phyloP scores from a whole-genome alignment of 2,888 invertebrate genomes.

The Ptychoptera contaminata region DNA sequence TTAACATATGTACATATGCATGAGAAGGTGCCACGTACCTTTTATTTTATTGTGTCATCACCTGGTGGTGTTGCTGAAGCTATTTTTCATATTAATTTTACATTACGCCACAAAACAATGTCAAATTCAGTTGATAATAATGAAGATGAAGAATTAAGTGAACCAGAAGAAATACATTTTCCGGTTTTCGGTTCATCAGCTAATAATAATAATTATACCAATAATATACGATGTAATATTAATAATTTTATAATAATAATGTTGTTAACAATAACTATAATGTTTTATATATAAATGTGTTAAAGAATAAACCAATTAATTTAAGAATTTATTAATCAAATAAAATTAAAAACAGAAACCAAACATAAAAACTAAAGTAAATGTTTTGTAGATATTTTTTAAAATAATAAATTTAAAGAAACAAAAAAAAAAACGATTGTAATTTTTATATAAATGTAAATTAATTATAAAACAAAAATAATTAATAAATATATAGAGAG shows the following conservation, averaged over 20 bases:
- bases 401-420: conserved; percentile 1
- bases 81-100: conserved; percentile 29
- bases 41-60: conserved; percentile 31
- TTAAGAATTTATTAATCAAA: neutral
- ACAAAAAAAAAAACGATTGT: neutral
- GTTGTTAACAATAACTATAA: neutral
- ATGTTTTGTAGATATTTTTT: conserved; percentile 1
- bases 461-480: neutral
- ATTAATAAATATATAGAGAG: neutral
- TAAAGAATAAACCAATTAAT: neutral
- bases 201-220: no score
- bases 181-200: conserved; percentile 23
- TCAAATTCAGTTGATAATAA: conserved; percentile 26
- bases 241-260: no score
- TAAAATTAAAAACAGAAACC: neutral
- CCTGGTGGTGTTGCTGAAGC: conserved; percentile 31
- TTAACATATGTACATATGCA: conserved; percentile 33
- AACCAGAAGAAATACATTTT: conserved; percentile 31
- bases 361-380: neutral
- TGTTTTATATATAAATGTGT: conserved; percentile 4
- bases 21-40: conserved; percentile 29
- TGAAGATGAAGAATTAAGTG: conserved; percentile 28
- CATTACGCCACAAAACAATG: conserved; percentile 28
- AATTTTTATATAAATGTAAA: neutral
- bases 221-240: no score